Conservation (phyloP, 2,888 invertebrate species). For the Pristionchus arcanus region DNA sequence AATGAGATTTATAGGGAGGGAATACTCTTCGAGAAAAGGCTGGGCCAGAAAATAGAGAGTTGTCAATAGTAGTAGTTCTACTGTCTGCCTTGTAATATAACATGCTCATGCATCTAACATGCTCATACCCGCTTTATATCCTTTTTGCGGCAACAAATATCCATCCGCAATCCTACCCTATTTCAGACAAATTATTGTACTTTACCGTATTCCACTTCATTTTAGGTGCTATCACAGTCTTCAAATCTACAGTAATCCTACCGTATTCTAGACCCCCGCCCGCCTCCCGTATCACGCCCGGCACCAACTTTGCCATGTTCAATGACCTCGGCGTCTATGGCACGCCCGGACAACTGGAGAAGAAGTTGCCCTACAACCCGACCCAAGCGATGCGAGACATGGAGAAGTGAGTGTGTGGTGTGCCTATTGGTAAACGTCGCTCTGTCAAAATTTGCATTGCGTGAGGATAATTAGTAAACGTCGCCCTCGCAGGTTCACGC, state of each 20-base stretch:
- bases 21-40: no score
- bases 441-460: conserved; percentile 1
- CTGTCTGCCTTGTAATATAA: no score
- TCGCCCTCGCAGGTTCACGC: conserved; percentile 82
- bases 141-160: no score
- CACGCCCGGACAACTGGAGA: conserved; percentile 85
- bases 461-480: not conserved
- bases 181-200: no score
- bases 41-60: no score
- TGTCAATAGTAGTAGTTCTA: no score
- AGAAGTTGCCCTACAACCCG: conserved; percentile 83
- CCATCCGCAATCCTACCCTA: no score
- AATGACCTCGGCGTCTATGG: conserved; percentile 87
- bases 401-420: conserved; percentile 82
- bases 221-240: not conserved
- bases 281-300: conserved; percentile 84
- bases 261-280: conserved; percentile 81
- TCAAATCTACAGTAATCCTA: not conserved
- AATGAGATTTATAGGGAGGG: no score
- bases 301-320: conserved; percentile 85
- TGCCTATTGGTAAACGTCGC: not conserved
- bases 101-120: no score
- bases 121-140: no score
- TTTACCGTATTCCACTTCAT: no score
- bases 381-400: conserved; percentile 85